A percentile compares a stretch with the other conserved stretches of the same genome.
Conservation (phyloP, 1,140 invertebrate genomes). For the Mercenaria mercenaria region DNA sequence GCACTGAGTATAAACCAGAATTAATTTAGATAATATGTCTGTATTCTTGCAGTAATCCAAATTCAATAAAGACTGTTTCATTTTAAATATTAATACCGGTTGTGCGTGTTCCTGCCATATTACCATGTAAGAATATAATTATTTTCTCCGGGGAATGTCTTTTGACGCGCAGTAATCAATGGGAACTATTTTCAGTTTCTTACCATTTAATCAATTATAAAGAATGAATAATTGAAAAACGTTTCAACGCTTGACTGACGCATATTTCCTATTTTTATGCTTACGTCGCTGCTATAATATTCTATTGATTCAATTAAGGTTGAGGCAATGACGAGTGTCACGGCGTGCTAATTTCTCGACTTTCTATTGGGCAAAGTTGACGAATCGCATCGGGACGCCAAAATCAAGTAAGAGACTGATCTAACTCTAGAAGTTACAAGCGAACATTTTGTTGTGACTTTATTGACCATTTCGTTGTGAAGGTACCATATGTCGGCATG, state of each 20-base stretch:
- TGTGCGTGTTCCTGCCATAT: neutral
- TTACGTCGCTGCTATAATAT: neutral
- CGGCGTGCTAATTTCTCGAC: constrained; percentile 23
- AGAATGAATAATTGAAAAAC: constrained; percentile 47
- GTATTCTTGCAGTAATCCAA: neutral
- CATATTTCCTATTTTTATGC: constrained; percentile 32
- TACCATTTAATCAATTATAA: constrained; percentile 23
- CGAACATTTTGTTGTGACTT: too few species aligned
- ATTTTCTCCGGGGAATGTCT: neutral
- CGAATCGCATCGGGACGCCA: neutral
- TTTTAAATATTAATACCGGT: constrained; percentile 27
- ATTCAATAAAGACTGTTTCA: constrained; percentile 3
- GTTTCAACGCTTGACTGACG: constrained; percentile 3
- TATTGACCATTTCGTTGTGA: too few species aligned
- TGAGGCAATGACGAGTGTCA: neutral
- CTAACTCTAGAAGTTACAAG: too few species aligned
- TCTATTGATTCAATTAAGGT: constrained; percentile 28
- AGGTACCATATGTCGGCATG: too few species aligned
- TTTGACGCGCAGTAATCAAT: constrained; percentile 25
- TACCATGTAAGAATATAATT: neutral
- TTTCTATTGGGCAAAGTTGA: constrained; percentile 2
- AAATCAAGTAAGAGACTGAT: neutral
- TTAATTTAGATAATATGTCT: neutral
- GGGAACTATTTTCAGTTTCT: constrained; percentile 16
- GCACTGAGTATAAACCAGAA: too few species aligned